phyloP scores from a whole-genome alignment of 2,113 vertebrate species.

The Hypomesus transpacificus region DNA sequence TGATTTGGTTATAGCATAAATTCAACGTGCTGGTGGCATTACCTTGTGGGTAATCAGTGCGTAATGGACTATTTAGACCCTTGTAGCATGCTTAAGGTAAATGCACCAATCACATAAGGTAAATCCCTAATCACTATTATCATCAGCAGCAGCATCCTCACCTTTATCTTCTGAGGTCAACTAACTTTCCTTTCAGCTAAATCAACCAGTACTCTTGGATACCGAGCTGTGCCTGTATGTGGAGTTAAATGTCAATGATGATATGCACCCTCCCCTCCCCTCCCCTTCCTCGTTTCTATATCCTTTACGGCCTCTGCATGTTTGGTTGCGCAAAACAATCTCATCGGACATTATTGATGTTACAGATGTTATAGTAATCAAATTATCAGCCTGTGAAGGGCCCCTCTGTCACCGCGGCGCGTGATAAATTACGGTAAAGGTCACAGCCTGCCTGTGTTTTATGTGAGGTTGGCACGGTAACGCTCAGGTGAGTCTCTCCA shows the following conservation, averaged over 20 bases:
- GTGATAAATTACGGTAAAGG: constrained; percentile 74
- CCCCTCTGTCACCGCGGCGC: constrained; percentile 61
- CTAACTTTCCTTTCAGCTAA: constrained; percentile 1
- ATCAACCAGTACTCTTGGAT: constrained; percentile 1
- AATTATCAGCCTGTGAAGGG: constrained; percentile 77
- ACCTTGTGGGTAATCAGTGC: not conserved
- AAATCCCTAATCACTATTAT: not conserved
- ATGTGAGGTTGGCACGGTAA: constrained; percentile 55
- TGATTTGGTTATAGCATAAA: not conserved
- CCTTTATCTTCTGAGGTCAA: constrained; percentile 33
- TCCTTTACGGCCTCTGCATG: constrained; percentile 72
- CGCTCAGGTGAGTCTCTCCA: constrained; percentile 60
- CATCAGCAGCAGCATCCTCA: constrained; percentile 7
- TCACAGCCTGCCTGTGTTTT: constrained; percentile 63
- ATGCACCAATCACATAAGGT: too few relatives aligned
- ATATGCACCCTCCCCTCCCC: constrained; percentile 2
- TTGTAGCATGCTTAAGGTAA: not conserved
- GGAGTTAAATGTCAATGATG: constrained; percentile 59
- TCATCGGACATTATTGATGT: constrained; percentile 77
- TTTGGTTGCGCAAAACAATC: constrained; percentile 78
- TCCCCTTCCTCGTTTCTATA: constrained; percentile 22
- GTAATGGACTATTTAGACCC: constrained; percentile 18
- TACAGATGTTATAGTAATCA: constrained; percentile 80
- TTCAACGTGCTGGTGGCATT: too few relatives aligned
- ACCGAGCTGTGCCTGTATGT: constrained; percentile 19